Base-by-base conservation (phyloP, 1,140 invertebrate species). In the Pseudoatta argentina region DNA sequence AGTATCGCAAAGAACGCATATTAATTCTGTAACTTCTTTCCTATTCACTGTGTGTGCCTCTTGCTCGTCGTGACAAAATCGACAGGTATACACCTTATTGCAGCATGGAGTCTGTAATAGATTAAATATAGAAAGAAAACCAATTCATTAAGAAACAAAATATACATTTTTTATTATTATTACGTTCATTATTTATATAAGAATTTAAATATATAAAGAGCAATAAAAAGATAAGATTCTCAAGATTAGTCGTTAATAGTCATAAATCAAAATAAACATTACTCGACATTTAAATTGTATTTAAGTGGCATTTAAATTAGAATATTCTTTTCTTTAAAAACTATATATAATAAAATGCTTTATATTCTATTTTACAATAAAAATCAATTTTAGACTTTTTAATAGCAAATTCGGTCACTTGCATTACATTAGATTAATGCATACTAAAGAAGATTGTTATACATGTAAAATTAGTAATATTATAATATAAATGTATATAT, bases 31-130 rank as follows among this genome's bases (percentile, higher is more conserved):
- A 1, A 98, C 97, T 76, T 97, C 97, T 92, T 98, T 97, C 67
- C 98, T 96, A 94, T 98, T 97, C 61, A 98, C 96, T 30, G 97
- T 96, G 93, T 98, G 98, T 64, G 97, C 95, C 91, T 98, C 98
- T 71, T 97, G 97, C 88, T 98, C 97, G 95, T 98, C 98, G 92
- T 98, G 98, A 92, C 98, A 98, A 93, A 98, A 98, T 44, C 98
- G 96, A 93, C 98, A 98, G 83, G 97, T 97, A 94, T 98, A 98
- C 1, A 98, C 96, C 94, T 98, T 98, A 89, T 97, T 97, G 94
- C 98, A 98, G 92, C 98, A 98, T 73, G 98, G 98, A 34, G 97
- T 97, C 98, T 98, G 21, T 81, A 91, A 64, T 75, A 76, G 69
- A 78, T 8, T 16, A 72, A 2, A 73, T 72, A 44, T 27, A 18